Evolutionary conservation across 2,888 invertebrate genomes (phyloP), one percentile per base, ranked within the genome.

Genomic region (Liopterus haemorrhoidalis): DNA sequence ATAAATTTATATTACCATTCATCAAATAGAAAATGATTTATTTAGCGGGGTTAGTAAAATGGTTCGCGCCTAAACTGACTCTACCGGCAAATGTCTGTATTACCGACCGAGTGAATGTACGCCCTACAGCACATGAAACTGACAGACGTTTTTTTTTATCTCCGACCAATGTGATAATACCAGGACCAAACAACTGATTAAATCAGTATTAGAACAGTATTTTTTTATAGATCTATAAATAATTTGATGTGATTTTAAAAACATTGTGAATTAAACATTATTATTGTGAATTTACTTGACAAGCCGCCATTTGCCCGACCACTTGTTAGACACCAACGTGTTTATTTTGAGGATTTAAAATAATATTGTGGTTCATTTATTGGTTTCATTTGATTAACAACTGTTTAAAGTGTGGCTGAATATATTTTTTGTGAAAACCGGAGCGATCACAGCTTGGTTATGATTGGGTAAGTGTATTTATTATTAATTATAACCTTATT

Each of bases 241-340:
- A 51, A 50, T 53, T 48, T 51, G 54, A 60, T 60, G 59, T 25
- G 25, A 25, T 24, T 45, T 39, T n/a, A n/a, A n/a, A n/a, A n/a
- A n/a, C n/a, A 38, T 38, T 52, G 51, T 57, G 52, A 49, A 64
- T 55, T 56, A 52, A 56, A 51, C 49, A 53, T 56, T 56, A 58
- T 55, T 58, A 57, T 49, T 49, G 54, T 57, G 59, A 61, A 59
- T 57, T 57, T 54, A 59, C 55, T 32, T 61, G 57, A 53, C 52
- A 49, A 51, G 48, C 56, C 64, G 66, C 65, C 66, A 66, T 66
- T 61, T 65, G 64, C 61, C 59, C 64, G 67, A 67, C 68, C 68
- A 67, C 68, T 68, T 68, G 68, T 67, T 67, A 68, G 65, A 66
- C 42, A 52, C 42, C 53, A 43, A 47, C 48, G 51, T 54, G 49